Percentiles rank a stretch among this genome's conserved stretches.
These are phyloP conservation scores for Falco biarmicus DNA, from an alignment of 2,797 vertebrate genomes.

Conservation along the genomic window DNA sequence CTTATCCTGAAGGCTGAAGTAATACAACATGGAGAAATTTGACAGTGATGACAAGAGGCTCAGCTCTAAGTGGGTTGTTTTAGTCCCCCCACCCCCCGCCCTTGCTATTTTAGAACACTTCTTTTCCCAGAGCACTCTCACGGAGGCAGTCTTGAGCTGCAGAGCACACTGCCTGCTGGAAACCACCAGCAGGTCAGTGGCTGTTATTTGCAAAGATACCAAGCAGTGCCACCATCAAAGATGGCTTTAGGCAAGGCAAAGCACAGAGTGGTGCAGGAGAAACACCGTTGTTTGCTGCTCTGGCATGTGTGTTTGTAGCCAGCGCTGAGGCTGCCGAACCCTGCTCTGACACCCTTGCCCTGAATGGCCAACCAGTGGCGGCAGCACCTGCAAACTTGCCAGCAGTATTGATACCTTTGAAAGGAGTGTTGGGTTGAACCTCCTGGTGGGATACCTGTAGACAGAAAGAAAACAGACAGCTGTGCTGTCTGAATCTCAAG, in stretches of 20 bases:
- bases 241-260: neutral
- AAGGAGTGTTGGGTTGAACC: neutral
- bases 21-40: neutral
- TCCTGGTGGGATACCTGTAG: neutral
- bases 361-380: neutral
- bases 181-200: neutral
- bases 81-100: slow-evolving; percentile 19
- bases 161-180: neutral
- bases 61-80: neutral
- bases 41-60: neutral
- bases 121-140: neutral
- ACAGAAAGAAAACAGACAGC: neutral
- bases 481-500: neutral
- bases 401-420: neutral
- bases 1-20: neutral
- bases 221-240: neutral
- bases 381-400: slow-evolving; percentile 18
- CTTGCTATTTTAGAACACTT: neutral
- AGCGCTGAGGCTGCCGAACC: neutral
- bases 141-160: neutral
- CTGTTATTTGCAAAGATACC: neutral
- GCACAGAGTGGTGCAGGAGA: neutral
- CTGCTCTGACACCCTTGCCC: neutral
- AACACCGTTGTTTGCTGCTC: neutral
- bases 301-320: neutral